Evolutionary conservation across 2,113 vertebrate species (phyloP).

Genomic region (Apus apus): DNA sequence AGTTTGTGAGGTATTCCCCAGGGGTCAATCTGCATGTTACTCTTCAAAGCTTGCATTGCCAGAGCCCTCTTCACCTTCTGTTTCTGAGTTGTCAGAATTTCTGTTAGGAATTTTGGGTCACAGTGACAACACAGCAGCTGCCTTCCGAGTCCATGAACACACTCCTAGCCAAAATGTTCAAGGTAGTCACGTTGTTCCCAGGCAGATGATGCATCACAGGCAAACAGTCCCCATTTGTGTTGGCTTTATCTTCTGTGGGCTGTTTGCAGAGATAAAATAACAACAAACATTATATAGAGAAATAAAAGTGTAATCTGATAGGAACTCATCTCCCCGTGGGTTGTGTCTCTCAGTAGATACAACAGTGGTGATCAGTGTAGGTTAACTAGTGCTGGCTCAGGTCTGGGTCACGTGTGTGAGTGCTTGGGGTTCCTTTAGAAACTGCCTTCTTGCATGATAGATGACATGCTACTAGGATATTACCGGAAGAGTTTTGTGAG

Average conservation of each 20-base stretch:
- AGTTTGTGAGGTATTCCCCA: not conserved
- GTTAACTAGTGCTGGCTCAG: not conserved
- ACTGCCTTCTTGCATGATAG: not conserved
- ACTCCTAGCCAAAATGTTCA: not conserved
- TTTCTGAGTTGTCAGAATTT: not conserved
- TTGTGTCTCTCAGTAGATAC: not conserved
- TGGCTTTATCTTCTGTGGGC: not conserved
- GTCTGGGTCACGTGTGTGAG: not conserved
- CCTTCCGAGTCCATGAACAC: not conserved
- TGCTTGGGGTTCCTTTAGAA: not conserved
- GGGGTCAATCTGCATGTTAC: not conserved
- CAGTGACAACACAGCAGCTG: not conserved
- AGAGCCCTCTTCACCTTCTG: not conserved
- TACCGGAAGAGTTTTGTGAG: not conserved
- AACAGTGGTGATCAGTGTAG: not conserved
- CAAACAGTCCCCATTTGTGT: not conserved
- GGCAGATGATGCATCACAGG: not conserved
- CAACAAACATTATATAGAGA: not conserved
- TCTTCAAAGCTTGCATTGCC: not conserved
- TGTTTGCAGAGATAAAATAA: not conserved
- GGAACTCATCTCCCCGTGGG: not conserved
- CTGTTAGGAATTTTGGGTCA: not conserved
- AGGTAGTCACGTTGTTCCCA: not conserved
- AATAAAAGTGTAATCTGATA: not conserved
- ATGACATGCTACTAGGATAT: fast-evolving